Percentiles rank a stretch among this genome's conserved stretches.
These are phyloP conservation scores for Neuroterus valhalla DNA, from an alignment of 1,140 invertebrate genomes.

Conservation along the genomic window DNA sequence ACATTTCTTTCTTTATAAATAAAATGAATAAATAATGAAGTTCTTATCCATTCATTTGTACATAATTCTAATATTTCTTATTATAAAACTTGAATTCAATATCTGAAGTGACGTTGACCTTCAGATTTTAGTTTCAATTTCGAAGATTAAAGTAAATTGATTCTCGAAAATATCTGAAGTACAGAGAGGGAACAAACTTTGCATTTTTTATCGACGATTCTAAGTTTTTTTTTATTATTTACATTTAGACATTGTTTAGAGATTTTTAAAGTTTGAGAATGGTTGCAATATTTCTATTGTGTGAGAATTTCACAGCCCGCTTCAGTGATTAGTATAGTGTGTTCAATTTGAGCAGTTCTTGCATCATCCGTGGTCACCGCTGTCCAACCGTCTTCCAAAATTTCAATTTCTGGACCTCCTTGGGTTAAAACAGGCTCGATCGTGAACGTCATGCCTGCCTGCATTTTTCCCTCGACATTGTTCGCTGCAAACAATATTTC, in stretches of 20 bases:
- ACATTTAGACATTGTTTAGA: too few relatives aligned
- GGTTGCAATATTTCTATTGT: slow-evolving; percentile 35
- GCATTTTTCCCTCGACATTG: slow-evolving; percentile 83
- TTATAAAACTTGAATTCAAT: background rate
- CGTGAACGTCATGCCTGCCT: slow-evolving; percentile 93
- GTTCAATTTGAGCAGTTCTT: slow-evolving; percentile 92
- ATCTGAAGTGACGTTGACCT: too few relatives aligned
- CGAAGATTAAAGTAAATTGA: too few relatives aligned
- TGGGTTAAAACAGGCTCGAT: slow-evolving; percentile 93
- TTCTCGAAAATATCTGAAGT: too few relatives aligned
- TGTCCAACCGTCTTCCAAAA: slow-evolving; percentile 93
- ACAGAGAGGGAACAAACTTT: too few relatives aligned
- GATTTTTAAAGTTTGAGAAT: slow-evolving; percentile 28
- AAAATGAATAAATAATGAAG: slow-evolving; percentile 26
- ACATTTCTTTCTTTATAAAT: slow-evolving; percentile 34
- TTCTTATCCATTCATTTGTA: slow-evolving; percentile 44
- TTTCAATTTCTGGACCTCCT: slow-evolving; percentile 80
- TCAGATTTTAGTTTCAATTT: too few relatives aligned
- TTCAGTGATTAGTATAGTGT: slow-evolving; percentile 91
- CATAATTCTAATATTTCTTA: background rate
- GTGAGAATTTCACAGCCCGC: slow-evolving; percentile 84
- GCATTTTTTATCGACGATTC: too few relatives aligned
- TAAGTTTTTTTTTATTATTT: too few relatives aligned
- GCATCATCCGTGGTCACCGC: slow-evolving; percentile 85
- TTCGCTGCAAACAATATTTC: slow-evolving; percentile 78